Percentiles rank a stretch among this genome's conserved stretches.
These are phyloP conservation scores for Gastrophryne carolinensis DNA, from an alignment of 2,797 vertebrate genomes.

Conservation along the genomic window DNA sequence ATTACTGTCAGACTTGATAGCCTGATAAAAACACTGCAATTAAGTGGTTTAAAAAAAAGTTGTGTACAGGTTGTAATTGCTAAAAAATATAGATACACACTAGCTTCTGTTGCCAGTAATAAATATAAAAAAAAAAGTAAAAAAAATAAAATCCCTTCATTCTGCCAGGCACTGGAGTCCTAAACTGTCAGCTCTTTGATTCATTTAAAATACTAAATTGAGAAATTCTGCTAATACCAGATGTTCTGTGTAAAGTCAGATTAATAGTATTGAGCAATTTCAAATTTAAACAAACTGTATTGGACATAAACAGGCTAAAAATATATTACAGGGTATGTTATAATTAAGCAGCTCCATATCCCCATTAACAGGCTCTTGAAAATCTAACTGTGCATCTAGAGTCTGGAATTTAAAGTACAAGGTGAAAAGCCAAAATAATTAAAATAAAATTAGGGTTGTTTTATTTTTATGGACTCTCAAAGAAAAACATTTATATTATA, in stretches of 20 bases:
- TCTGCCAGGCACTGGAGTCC: constrained; percentile 36
- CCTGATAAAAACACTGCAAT: constrained; percentile 49
- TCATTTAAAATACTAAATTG: background rate
- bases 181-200: background rate
- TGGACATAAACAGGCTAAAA: background rate
- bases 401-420: constrained; percentile 27
- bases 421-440: background rate
- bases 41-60: constrained; percentile 27
- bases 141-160: constrained; percentile 24
- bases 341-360: background rate
- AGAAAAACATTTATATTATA: constrained; percentile 40
- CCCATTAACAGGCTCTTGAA: constrained; percentile 3
- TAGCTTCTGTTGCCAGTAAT: constrained; percentile 8
- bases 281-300: background rate
- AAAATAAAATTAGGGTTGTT: constrained; percentile 8
- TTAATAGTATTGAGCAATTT: background rate
- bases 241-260: background rate
- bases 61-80: constrained; percentile 36
- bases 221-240: background rate
- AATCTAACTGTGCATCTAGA: background rate
- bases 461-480: constrained; percentile 25
- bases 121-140: constrained; percentile 12
- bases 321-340: background rate
- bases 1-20: constrained; percentile 19
- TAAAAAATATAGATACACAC: constrained; percentile 46